A percentile compares a stretch with the other conserved stretches of the same genome.
Conservation (phyloP, 2,888 invertebrate genomes). For the Druceiella hillmani region DNA sequence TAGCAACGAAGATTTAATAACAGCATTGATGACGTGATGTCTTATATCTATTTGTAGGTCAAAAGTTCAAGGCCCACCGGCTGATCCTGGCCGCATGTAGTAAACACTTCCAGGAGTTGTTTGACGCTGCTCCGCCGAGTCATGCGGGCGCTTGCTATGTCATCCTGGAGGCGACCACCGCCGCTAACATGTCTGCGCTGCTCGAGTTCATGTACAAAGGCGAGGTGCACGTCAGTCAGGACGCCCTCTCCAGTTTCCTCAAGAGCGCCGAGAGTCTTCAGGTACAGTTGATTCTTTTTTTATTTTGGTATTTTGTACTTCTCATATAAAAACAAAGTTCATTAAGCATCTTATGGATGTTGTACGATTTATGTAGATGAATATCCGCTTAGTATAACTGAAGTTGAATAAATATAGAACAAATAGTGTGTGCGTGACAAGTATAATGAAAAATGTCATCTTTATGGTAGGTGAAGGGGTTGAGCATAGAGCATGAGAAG, state of each 20-base stretch:
- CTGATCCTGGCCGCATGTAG: conserved; percentile 89
- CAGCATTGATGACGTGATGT: too few species aligned
- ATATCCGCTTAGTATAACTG: too few species aligned
- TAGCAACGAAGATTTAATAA: too few species aligned
- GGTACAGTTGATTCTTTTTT: too few species aligned
- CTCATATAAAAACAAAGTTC: too few species aligned
- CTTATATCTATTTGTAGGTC: conserved; percentile 55
- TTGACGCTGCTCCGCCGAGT: conserved; percentile 78
- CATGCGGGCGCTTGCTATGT: conserved; percentile 77
- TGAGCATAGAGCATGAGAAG: conserved; percentile 70
- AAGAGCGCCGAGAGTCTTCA: conserved; percentile 89
- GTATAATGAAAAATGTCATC: too few species aligned
- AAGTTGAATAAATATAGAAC: too few species aligned
- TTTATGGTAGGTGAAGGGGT: conserved; percentile 73
- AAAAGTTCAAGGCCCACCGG: conserved; percentile 88
- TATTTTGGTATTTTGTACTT: conserved; percentile 68
- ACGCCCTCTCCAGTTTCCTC: conserved; percentile 84
- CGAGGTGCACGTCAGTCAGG: conserved; percentile 89
- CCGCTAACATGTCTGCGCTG: conserved; percentile 85
- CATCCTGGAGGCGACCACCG: conserved; percentile 84
- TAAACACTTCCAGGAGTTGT: conserved; percentile 87
- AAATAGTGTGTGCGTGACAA: too few species aligned
- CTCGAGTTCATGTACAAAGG: conserved; percentile 94
- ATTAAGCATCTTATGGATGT: too few species aligned
- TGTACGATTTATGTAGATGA: too few species aligned